These are phyloP conservation scores for Drosophila sordidula DNA, from an alignment of 2,888 invertebrate genomes.

Conservation along the genomic window DNA sequence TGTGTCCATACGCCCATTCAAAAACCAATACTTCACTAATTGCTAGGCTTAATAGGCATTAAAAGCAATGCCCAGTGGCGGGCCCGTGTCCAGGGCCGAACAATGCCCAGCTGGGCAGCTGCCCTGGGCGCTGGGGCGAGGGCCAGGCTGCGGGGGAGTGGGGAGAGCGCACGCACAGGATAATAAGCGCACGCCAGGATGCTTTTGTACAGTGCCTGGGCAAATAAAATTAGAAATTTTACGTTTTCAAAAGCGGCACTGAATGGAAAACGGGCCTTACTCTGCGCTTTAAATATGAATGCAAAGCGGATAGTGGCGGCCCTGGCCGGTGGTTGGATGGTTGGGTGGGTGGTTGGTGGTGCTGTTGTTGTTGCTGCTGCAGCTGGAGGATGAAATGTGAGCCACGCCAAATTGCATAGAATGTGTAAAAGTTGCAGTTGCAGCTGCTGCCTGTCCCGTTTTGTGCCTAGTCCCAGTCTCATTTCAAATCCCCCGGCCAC, in stretches of 20 bases:
- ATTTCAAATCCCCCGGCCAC: slow-evolving; percentile 8
- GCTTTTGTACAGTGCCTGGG: slow-evolving; percentile 73
- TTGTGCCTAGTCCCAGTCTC: slow-evolving; percentile 30
- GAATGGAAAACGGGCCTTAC: slow-evolving; percentile 46
- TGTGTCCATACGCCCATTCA: slow-evolving; percentile 51
- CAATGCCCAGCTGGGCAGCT: slow-evolving; percentile 66
- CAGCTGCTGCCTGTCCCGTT: slow-evolving; percentile 63
- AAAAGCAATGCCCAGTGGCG: slow-evolving; percentile 74
- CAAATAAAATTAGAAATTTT: slow-evolving; percentile 80
- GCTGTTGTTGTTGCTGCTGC: slow-evolving; percentile 5
- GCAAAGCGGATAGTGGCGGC: slow-evolving; percentile 39
- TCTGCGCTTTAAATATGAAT: slow-evolving; percentile 74
- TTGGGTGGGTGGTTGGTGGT: slow-evolving; percentile 18
- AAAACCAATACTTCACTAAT: slow-evolving; percentile 77
- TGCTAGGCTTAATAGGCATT: slow-evolving; percentile 78
- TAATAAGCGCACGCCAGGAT: slow-evolving; percentile 78
- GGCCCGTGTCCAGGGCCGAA: slow-evolving; percentile 58
- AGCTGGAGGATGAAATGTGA: slow-evolving; percentile 64
- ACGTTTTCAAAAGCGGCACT: slow-evolving; percentile 68
- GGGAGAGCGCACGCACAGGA: slow-evolving; percentile 65
- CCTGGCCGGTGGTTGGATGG: background rate
- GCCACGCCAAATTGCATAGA: slow-evolving; percentile 72
- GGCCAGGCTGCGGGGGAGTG: background rate
- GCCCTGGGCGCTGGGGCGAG: background rate
- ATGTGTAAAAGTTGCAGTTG: slow-evolving; percentile 78